phyloP scores from a whole-genome alignment of 2,797 vertebrate species.

The Karalla daura region DNA sequence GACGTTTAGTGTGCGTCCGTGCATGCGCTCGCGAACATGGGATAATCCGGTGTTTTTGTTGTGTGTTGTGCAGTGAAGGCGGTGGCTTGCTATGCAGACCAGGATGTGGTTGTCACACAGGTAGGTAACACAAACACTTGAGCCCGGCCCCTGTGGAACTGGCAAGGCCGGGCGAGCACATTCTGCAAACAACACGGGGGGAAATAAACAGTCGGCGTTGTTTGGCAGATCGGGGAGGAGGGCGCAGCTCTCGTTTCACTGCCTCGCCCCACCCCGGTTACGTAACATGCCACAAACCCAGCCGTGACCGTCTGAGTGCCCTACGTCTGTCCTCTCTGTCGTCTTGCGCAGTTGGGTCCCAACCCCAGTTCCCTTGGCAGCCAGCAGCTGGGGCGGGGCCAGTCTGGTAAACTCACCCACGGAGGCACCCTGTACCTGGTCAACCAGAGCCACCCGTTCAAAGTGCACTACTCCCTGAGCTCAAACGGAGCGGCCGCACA shows the following conservation, averaged over 20 bases:
- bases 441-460: conserved; percentile 79
- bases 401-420: conserved; percentile 74
- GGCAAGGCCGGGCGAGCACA: too few relatives aligned
- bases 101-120: conserved; percentile 83
- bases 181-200: too few relatives aligned
- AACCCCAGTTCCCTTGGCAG: conserved; percentile 80
- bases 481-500: conserved; percentile 37
- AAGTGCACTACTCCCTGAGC: conserved; percentile 64
- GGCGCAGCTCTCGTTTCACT: neutral
- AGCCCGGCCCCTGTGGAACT: neutral
- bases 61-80: conserved; percentile 81
- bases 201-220: too few relatives aligned
- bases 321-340: conserved; percentile 22
- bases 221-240: too few relatives aligned
- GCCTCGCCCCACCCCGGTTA: neutral
- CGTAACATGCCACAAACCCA: neutral
- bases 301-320: neutral
- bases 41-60: neutral
- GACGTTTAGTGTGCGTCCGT: too few relatives aligned
- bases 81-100: conserved; percentile 80
- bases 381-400: conserved; percentile 71
- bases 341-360: conserved; percentile 78
- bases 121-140: conserved; percentile 64
- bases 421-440: conserved; percentile 81
- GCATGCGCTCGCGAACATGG: neutral